A percentile compares a stretch with the other conserved stretches of the same genome.
phyloP scores from a whole-genome alignment of 2,113 vertebrate species.

The Chauna torquata region DNA sequence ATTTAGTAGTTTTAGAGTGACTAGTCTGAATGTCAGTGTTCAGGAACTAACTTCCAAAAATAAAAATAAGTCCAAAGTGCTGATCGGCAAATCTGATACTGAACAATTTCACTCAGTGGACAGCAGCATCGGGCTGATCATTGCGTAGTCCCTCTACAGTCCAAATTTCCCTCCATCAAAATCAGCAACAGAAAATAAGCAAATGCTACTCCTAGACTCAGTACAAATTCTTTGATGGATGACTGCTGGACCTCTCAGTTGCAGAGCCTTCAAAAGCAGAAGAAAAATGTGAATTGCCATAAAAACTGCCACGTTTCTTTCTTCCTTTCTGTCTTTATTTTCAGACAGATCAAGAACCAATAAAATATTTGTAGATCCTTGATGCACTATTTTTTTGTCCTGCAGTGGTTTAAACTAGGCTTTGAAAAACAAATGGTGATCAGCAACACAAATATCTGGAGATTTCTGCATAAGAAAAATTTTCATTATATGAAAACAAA shows the following conservation, averaged over 20 bases:
- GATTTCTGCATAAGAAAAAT: background rate
- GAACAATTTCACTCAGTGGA: background rate
- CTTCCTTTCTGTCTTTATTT: background rate
- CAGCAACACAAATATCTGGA: background rate
- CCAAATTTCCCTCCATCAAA: background rate
- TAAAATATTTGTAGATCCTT: background rate
- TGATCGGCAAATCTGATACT: background rate
- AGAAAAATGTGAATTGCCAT: background rate
- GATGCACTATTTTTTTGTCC: background rate
- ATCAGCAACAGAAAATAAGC: background rate
- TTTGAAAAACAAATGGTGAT: background rate
- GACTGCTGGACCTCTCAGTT: background rate
- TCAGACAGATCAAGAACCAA: background rate
- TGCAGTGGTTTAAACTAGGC: background rate
- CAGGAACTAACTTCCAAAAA: background rate
- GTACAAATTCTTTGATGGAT: background rate
- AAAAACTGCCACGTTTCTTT: background rate
- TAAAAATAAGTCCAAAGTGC: background rate
- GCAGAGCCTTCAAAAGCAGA: background rate
- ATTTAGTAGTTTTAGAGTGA: background rate
- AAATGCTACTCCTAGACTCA: background rate
- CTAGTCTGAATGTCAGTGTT: background rate
- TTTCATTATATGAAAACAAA: background rate
- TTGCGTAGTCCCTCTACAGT: too few species aligned
- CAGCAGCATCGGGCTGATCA: background rate